Conservation (phyloP, 2,888 invertebrate species). For the Acanthococcus lagerstroemiae region DNA sequence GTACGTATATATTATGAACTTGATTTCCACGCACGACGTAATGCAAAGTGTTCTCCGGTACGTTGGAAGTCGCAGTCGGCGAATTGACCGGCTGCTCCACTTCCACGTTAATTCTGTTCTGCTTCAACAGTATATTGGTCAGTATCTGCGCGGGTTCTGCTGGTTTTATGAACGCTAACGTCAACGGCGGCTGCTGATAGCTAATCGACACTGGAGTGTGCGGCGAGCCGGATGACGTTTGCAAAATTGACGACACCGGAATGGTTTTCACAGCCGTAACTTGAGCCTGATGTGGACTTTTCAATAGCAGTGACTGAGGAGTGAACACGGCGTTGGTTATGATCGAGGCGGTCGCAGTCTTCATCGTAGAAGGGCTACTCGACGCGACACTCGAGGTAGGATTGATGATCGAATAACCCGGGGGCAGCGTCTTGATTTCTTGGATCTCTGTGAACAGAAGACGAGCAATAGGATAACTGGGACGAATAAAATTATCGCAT, state of each 20-base stretch:
- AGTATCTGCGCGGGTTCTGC: slow-evolving; percentile 21
- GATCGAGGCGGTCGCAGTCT: slow-evolving; percentile 8
- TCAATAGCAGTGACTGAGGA: background rate
- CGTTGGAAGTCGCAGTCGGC: background rate
- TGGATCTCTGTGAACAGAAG: background rate
- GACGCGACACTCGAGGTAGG: background rate
- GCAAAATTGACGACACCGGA: slow-evolving; percentile 10
- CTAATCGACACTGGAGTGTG: slow-evolving; percentile 7
- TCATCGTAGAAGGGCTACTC: background rate
- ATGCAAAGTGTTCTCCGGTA: background rate
- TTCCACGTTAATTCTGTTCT: slow-evolving; percentile 1
- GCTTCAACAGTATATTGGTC: slow-evolving; percentile 3
- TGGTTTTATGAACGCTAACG: slow-evolving; percentile 31
- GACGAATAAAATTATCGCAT: background rate
- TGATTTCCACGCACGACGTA: slow-evolving; percentile 13
- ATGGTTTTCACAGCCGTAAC: slow-evolving; percentile 14
- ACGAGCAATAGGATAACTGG: background rate
- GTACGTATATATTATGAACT: slow-evolving; percentile 24
- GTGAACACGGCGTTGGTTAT: slow-evolving; percentile 7
- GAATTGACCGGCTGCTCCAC: slow-evolving; percentile 5
- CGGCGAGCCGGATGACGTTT: slow-evolving; percentile 3
- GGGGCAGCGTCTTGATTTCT: slow-evolving; percentile 8
- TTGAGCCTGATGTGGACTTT: slow-evolving; percentile 19
- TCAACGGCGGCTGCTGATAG: slow-evolving; percentile 28
- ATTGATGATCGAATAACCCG: slow-evolving; percentile 4